These are phyloP conservation scores for Drosophila teissieri DNA, from an alignment of 1,140 invertebrate genomes.

Conservation along the genomic window DNA sequence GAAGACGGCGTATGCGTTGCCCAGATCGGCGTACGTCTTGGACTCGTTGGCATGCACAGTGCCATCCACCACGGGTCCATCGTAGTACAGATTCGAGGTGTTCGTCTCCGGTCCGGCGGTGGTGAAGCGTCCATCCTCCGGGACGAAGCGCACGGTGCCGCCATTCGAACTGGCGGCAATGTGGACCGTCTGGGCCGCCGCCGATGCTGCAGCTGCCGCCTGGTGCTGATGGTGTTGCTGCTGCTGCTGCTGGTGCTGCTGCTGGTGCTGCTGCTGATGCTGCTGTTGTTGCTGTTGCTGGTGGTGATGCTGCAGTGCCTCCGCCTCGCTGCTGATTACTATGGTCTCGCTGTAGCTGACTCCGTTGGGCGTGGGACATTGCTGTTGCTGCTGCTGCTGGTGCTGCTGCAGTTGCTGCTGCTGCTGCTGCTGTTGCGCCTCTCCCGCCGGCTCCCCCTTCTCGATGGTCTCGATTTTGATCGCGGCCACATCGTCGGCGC, in stretches of 20 bases:
- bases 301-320: constrained; percentile 70
- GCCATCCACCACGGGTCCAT: constrained; percentile 59
- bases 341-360: constrained; percentile 65
- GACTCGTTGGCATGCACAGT: constrained; percentile 65
- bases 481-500: constrained; percentile 54
- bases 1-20: constrained; percentile 66
- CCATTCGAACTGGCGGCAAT: constrained; percentile 51
- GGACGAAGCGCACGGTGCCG: constrained; percentile 52
- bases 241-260: constrained; percentile 38
- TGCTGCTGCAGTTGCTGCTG: constrained; percentile 63
- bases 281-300: constrained; percentile 67
- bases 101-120: constrained; percentile 46
- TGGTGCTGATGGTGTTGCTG: constrained; percentile 47
- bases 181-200: constrained; percentile 33
- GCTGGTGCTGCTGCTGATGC: constrained; percentile 46
- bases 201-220: constrained; percentile 17
- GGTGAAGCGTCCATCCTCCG: constrained; percentile 62
- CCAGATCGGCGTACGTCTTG: constrained; percentile 80
- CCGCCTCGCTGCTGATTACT: constrained; percentile 62
- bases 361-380: constrained; percentile 75
- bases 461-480: constrained; percentile 78
- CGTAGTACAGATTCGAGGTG: constrained; percentile 65
- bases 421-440: constrained; percentile 64
- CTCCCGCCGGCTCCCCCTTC: constrained; percentile 53
- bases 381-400: constrained; percentile 61